Evolutionary conservation across 2,113 vertebrate genomes (phyloP), one percentile per base, ranked within the genome.

Genomic region (Oreotrochilus melanogaster): DNA sequence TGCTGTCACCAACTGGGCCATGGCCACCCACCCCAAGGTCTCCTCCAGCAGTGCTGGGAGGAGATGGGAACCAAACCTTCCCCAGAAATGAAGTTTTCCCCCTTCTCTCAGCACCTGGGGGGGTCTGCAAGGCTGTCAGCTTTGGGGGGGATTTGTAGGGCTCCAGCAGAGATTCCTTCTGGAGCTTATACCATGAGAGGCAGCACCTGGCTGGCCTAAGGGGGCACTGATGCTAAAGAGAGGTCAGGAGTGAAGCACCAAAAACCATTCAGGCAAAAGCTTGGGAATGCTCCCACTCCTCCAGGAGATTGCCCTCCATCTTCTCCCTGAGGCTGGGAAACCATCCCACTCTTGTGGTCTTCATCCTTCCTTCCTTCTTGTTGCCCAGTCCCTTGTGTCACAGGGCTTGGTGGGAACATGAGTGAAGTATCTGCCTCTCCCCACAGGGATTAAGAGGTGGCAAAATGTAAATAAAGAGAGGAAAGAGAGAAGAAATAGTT

Each of bases 341-440:
- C 13, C 2, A 0, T 75, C 51, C 11, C 5, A 6, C 10, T 58
- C 43, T 10, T 13, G 14, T 11, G 21, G 22, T 57, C n/a, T 22
- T 45, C 23, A 35, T 14, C 64, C 50, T 42, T 42, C 27, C n/a
- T 13, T 43, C 39, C 33, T 43, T 3, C 66, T 14, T 25, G 9
- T 31, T 11, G 14, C 42, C 35, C 1, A 7, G 7, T 25, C 23
- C 33, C 28, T 45, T 11, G 7, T 23, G 35, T 61, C 71, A 15
- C 18, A 9, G 42, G 25, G 27, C 6, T 71, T 0, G 0, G 23
- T 19, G 24, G 2, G 24, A 27, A 27, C 8, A 27, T 2, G 33
- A 48, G 39, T 16, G 10, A 30, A 18, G 12, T 6, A 3, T 30
- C 28, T 1, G 1, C 33, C 70, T 28, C 28, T 28, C 10, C 31